A percentile compares a stretch with the other conserved stretches of the same genome.
phyloP scores from a whole-genome alignment of 2,888 invertebrate genomes.

The Agrochola litura region DNA sequence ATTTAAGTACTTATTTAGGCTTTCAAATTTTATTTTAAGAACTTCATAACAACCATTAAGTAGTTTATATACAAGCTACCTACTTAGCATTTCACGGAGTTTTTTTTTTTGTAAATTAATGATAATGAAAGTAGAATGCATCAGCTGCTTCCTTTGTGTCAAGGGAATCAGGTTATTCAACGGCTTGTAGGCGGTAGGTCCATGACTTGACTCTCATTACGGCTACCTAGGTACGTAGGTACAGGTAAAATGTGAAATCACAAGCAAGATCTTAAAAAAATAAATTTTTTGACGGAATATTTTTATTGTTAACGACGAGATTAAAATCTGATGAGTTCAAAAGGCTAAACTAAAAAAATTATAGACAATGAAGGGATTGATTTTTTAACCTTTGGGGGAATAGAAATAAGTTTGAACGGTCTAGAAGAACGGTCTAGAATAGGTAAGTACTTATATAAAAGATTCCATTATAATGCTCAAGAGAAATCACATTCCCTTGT shows the following conservation, averaged over 20 bases:
- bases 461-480: neutral
- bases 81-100: slow-evolving; percentile 7
- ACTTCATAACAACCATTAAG: neutral
- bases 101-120: slow-evolving; percentile 15
- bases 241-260: neutral
- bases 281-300: too few relatives aligned
- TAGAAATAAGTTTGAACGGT: neutral
- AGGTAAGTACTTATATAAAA: neutral
- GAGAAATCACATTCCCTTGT: neutral
- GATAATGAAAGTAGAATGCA: slow-evolving; percentile 46
- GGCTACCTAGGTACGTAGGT: neutral
- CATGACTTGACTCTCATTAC: slow-evolving; percentile 17
- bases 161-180: slow-evolving; percentile 46
- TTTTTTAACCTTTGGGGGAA: neutral
- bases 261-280: neutral
- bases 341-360: neutral
- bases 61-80: slow-evolving; percentile 15
- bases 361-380: too few relatives aligned
- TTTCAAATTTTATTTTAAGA: neutral
- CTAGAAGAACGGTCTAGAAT: too few relatives aligned
- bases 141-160: slow-evolving; percentile 57
- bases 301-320: neutral
- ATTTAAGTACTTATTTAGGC: neutral
- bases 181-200: slow-evolving; percentile 27
- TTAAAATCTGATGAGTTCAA: neutral